Evolutionary conservation across 2,113 vertebrate genomes (phyloP), one percentile per base, ranked within the genome.

Genomic region (Calcarius ornatus): DNA sequence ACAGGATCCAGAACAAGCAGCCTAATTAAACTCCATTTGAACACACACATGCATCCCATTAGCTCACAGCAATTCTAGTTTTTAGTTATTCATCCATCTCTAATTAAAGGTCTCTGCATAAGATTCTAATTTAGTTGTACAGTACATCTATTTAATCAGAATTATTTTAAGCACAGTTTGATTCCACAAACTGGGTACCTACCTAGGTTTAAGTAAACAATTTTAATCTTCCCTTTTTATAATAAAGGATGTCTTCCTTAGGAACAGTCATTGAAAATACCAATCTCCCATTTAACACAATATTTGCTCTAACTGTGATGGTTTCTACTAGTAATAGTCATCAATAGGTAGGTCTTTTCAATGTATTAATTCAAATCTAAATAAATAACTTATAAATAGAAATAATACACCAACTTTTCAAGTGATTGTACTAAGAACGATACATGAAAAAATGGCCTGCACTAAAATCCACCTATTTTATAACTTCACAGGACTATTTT

Each of bases 111-210:
- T 73, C 86, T 73, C 86, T 50, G 50, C 25, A 38, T 66, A 80
- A 86, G 35, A 35, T 47, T 72, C 57, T 87, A 88, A 85, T 92
- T 69, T 60, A 93, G 68, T 68, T 76, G 57, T 60, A 45, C 15
- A 45, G 66, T 60, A 90, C 47, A 47, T 80, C 51, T 76, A 86
- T 61, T 90, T 90, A 80, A 88, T n/a, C 4, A 2, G 51, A 73
- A 86, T 65, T 90, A 93, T 83, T 95, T 92, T 78, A 92, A 92
- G 56, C 81, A 91, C 45, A 72, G 71, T 69, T 85, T 60, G 85
- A 93, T 54, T 80, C 50, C 3, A 3, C 38, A 88, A 91, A 86
- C 18, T 63, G 51, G 11, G 12, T 47, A 88, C 11, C 54, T 47
- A 88, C 12, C 50, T n/a, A 59, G 33, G 35, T 86, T 92, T 70